Conservation (phyloP, 2,888 invertebrate species). For the Limnephilus lunatus region DNA sequence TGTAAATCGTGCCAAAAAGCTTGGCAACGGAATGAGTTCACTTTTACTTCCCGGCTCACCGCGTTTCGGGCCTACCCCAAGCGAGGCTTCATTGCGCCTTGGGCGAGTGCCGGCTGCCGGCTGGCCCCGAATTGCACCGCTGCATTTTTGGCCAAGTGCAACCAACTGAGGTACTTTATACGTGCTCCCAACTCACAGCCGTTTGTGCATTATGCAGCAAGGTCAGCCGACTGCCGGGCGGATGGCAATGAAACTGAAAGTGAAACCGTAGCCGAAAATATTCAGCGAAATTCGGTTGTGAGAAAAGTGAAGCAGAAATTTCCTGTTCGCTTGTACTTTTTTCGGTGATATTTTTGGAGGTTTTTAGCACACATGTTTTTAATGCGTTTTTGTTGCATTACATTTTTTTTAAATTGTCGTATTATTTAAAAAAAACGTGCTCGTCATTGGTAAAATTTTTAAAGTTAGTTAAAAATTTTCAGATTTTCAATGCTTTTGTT, state of each 20-base stretch:
- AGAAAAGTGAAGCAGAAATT: neutral
- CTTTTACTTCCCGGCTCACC: neutral
- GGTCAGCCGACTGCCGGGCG: conserved; percentile 22
- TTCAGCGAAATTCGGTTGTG: neutral
- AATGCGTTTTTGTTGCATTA: neutral
- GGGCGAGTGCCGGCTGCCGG: conserved; percentile 2
- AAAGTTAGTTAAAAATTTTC: too few species aligned
- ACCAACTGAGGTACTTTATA: neutral
- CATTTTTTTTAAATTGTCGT: neutral
- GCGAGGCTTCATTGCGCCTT: neutral
- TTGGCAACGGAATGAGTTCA: neutral
- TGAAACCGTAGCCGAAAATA: neutral
- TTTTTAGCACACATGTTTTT: neutral
- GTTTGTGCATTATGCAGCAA: conserved; percentile 13
- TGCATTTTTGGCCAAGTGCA: conserved; percentile 30
- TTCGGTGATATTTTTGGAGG: neutral
- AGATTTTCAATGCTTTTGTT: too few species aligned
- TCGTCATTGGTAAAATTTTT: too few species aligned
- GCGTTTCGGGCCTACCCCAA: neutral
- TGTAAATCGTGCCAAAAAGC: neutral
- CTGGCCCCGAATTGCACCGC: conserved; percentile 16
- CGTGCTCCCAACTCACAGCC: neutral
- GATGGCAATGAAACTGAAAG: neutral
- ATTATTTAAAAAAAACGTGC: too few species aligned
- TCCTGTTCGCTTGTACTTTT: neutral